phyloP scores from a whole-genome alignment of 2,888 invertebrate species.

The Plemyria rubiginata region DNA sequence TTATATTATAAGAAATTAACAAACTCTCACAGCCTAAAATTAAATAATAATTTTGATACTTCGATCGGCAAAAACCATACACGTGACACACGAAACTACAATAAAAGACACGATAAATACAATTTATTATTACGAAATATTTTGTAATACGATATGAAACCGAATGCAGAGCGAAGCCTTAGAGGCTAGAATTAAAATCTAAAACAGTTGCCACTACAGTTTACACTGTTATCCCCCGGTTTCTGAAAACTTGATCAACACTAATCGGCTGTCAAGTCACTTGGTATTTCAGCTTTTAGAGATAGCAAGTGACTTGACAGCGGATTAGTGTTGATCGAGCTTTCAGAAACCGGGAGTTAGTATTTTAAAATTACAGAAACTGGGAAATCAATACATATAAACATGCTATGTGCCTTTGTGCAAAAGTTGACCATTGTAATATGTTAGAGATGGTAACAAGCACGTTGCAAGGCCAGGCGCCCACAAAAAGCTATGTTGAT shows the following conservation, averaged over 20 bases:
- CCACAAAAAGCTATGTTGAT: constrained; percentile 3
- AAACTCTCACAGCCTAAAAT: constrained; percentile 78
- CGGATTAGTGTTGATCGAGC: too few species aligned
- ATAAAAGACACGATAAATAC: constrained; percentile 24
- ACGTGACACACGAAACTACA: constrained; percentile 25
- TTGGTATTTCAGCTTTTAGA: too few species aligned
- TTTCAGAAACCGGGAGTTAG: too few species aligned
- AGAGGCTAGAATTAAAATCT: constrained; percentile 27
- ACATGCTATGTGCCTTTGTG: constrained; percentile 4
- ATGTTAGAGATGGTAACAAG: background rate
- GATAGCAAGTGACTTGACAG: too few species aligned
- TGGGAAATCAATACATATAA: constrained; percentile 21
- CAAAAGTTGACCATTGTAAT: background rate
- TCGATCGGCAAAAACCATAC: constrained; percentile 40
- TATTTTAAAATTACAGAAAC: constrained; percentile 3
- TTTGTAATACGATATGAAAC: constrained; percentile 30
- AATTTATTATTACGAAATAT: constrained; percentile 43
- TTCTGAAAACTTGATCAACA: too few species aligned
- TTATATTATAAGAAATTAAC: constrained; percentile 53
- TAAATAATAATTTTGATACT: constrained; percentile 67
- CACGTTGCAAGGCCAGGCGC: background rate
- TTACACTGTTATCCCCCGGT: too few species aligned
- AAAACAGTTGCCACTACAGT: constrained; percentile 29
- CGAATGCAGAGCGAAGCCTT: constrained; percentile 36
- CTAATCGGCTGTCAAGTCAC: too few species aligned